Conservation (phyloP, 2,113 vertebrate species). For the Thamnaconus septentrionalis region DNA sequence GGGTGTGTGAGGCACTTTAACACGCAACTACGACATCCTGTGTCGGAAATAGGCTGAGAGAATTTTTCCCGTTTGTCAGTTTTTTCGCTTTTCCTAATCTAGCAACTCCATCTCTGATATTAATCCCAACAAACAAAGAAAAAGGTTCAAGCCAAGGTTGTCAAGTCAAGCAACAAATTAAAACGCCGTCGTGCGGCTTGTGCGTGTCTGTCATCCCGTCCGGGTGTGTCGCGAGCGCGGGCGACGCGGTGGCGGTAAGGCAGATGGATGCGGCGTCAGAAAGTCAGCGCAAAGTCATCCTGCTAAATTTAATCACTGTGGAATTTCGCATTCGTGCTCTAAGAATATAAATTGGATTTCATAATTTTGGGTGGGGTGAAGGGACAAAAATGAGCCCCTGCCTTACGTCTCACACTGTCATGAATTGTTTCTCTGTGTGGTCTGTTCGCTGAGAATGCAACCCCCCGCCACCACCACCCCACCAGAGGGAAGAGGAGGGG, state of each 20-base stretch:
- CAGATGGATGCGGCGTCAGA: no score
- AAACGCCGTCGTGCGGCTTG: no score
- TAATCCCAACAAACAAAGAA: no score
- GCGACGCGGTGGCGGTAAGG: no score
- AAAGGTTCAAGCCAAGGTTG: no score
- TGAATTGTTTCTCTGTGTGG: slow-evolving; percentile 55
- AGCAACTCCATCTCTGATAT: no score
- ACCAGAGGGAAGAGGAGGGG: slow-evolving; percentile 16
- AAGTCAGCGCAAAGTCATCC: slow-evolving; percentile 16
- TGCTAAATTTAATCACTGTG: slow-evolving; percentile 8
- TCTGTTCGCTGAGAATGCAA: slow-evolving; percentile 45
- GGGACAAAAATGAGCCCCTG: slow-evolving; percentile 20
- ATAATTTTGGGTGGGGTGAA: slow-evolving; percentile 3
- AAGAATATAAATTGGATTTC: slow-evolving; percentile 20
- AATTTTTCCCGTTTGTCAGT: no score
- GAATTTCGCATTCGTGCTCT: slow-evolving; percentile 18
- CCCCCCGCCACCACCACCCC: not conserved
- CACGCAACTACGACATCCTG: not conserved
- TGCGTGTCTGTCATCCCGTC: no score
- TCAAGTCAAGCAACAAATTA: no score
- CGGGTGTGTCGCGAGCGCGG: no score
- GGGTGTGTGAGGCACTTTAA: not conserved
- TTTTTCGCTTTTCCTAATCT: no score
- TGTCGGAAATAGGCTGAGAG: no score
- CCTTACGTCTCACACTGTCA: slow-evolving; percentile 10